phyloP scores from a whole-genome alignment of 2,113 vertebrate genomes.

The Zapornia atra region DNA sequence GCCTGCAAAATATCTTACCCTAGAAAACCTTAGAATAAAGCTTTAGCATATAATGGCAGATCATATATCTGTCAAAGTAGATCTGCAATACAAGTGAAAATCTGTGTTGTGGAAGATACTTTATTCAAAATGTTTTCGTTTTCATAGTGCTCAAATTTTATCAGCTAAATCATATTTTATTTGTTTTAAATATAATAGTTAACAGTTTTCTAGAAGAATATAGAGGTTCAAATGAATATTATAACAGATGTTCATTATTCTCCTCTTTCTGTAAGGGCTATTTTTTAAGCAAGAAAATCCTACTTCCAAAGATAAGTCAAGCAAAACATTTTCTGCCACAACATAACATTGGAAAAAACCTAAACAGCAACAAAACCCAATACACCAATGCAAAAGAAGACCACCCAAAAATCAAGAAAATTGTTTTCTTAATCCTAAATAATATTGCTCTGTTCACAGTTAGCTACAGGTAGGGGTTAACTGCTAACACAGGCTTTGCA shows the following conservation, averaged over 20 bases:
- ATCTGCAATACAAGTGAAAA: background rate
- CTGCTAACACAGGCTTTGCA: slow-evolving; percentile 20
- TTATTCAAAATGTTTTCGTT: background rate
- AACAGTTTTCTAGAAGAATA: background rate
- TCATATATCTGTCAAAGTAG: background rate
- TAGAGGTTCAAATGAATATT: background rate
- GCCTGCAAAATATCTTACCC: background rate
- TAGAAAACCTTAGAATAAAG: background rate
- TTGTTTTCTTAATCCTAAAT: background rate
- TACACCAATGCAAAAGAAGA: background rate
- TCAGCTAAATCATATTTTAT: background rate
- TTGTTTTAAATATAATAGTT: background rate
- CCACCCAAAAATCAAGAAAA: background rate
- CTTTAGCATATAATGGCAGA: background rate
- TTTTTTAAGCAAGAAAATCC: background rate
- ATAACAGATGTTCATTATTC: background rate
- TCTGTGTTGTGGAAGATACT: background rate
- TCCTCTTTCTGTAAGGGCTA: background rate
- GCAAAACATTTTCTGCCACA: background rate
- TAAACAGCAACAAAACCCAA: background rate
- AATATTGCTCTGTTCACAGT: background rate
- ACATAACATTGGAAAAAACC: background rate
- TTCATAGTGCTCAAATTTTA: background rate
- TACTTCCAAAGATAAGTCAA: background rate
- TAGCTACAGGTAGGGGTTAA: background rate